These are phyloP conservation scores for Ictalurus furcatus DNA, from an alignment of 2,113 vertebrate species.

Conservation along the genomic window DNA sequence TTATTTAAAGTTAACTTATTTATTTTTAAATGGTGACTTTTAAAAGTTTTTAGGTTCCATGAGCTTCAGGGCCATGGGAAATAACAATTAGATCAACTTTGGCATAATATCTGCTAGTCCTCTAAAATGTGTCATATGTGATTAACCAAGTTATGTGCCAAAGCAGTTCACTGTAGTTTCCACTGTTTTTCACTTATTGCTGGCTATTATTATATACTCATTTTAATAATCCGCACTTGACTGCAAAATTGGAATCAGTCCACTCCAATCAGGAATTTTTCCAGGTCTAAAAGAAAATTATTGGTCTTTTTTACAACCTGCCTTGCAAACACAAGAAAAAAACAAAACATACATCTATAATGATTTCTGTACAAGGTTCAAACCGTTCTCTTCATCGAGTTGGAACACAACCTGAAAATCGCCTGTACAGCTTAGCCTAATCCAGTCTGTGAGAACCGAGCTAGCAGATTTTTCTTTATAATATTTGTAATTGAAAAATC, in stretches of 20 bases:
- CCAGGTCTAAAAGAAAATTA: background rate
- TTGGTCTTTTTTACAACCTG: slow-evolving; percentile 1
- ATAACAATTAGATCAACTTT: slow-evolving; percentile 4
- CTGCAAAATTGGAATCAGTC: background rate
- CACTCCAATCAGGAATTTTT: background rate
- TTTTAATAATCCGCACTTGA: background rate
- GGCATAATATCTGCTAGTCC: background rate
- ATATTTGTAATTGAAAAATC: background rate
- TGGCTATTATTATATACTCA: background rate
- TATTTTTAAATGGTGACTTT: background rate
- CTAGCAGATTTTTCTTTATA: slow-evolving; percentile 35
- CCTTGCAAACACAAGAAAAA: background rate
- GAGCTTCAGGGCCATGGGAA: background rate
- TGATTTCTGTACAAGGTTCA: background rate
- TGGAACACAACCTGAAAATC: background rate
- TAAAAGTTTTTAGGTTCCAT: background rate
- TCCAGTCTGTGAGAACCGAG: slow-evolving; percentile 54
- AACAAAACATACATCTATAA: background rate
- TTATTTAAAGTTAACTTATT: background rate
- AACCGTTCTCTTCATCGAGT: background rate
- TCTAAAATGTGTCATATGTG: background rate
- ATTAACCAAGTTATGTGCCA: background rate
- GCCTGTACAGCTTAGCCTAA: background rate
- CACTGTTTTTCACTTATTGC: background rate
- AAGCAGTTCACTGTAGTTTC: background rate